Evolutionary conservation across 2,888 invertebrate genomes (phyloP).

Genomic region (Scaptomyza caliginosa): DNA sequence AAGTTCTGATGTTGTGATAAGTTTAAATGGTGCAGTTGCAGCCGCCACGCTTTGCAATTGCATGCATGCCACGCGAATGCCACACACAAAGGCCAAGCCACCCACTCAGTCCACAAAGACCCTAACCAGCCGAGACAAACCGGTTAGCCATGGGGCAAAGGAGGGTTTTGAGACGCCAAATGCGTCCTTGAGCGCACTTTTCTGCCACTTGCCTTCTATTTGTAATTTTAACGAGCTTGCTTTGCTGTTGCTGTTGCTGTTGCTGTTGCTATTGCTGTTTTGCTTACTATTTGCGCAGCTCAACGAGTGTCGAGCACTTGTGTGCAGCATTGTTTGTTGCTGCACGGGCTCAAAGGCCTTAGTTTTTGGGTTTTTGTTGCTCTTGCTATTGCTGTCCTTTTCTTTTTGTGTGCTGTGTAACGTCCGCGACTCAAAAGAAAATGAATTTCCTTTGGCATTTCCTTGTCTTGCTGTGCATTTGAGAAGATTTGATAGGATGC

Average conservation of each 20-base stretch:
- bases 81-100: slow-evolving; percentile 3
- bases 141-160: background rate
- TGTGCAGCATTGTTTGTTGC: slow-evolving; percentile 67
- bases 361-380: background rate
- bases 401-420: slow-evolving; percentile 35
- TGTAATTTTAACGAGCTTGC: slow-evolving; percentile 72
- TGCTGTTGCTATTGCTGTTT: slow-evolving; percentile 43
- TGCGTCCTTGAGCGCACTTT: slow-evolving; percentile 78
- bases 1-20: slow-evolving; percentile 60
- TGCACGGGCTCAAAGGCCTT: slow-evolving; percentile 56
- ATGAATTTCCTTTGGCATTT: slow-evolving; percentile 68
- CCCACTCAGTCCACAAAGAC: slow-evolving; percentile 33
- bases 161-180: slow-evolving; percentile 54
- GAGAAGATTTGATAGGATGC: slow-evolving; percentile 33
- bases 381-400: slow-evolving; percentile 37
- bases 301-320: slow-evolving; percentile 64
- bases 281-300: slow-evolving; percentile 56
- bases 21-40: slow-evolving; percentile 45
- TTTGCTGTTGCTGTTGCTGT: slow-evolving; percentile 14
- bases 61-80: slow-evolving; percentile 30
- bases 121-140: slow-evolving; percentile 10
- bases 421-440: slow-evolving; percentile 53
- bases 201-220: slow-evolving; percentile 78
- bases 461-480: slow-evolving; percentile 64
- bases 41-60: slow-evolving; percentile 28